Evolutionary conservation across 2,113 vertebrate species (phyloP), one percentile per base, ranked within the genome.

Genomic region (Anoura caudifer): DNA sequence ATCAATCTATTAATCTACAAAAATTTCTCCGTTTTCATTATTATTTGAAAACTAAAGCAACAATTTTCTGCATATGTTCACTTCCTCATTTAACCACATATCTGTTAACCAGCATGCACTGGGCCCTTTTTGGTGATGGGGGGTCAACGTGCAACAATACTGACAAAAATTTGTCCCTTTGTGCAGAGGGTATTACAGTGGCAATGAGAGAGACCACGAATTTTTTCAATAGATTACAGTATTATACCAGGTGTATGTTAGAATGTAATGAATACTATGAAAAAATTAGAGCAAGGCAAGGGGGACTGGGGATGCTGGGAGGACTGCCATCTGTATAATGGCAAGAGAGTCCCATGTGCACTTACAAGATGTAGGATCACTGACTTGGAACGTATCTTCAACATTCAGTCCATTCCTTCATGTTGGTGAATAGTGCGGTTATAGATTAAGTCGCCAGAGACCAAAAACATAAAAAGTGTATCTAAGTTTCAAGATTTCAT

Each of bases 291-390:
- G 9, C 19, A 79, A 5, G 28, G 20, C 12, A 28, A 26, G 26
- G 33, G 43, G 13, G 1, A 0, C 4, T 26, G 11, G 9, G 10
- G 12, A 52, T 7, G 3, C 1, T 33, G 2, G 47, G 11, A 65
- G 0, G 24, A 69, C 4, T 19, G 2, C 5, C 17, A 16, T 24
- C 61, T 75, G 2, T 26, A 12, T 26, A 50, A 19, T 28, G 16
- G 19, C 22, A 63, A 24, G 9, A 80, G 41, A 84, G 61, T 33
- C 10, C 7, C 33, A 6, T 15, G 16, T 33, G 6, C 5, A 4
- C 38, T 43, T 15, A 13, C 5, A 47, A 81, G 65, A 28, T 12
- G 20, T 4, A 9, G 16, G 36, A 69, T 82, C 6, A 22, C 65
- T 65, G 11, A 26, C 26, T 43, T n/a, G 72, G 61, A 77, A 52